These are phyloP conservation scores for Menidia beryllina DNA, from an alignment of 2,113 vertebrate species.

Conservation along the genomic window DNA sequence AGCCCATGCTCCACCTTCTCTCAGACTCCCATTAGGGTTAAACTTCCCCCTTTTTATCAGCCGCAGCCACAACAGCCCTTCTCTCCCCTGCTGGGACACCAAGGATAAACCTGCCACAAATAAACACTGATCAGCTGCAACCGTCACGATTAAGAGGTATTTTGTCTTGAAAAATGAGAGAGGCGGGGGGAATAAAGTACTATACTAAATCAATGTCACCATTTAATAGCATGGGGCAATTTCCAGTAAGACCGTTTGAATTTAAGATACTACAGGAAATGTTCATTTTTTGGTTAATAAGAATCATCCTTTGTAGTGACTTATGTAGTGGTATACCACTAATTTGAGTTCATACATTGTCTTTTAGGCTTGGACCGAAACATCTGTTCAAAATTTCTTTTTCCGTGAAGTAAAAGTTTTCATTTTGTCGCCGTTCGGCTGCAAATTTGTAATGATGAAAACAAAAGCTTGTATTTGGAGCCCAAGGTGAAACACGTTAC, in stretches of 20 bases:
- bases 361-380: not conserved
- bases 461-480: too few species aligned
- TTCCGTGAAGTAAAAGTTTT: too few species aligned
- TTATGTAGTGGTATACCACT: too few species aligned
- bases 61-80: constrained; percentile 67
- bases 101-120: constrained; percentile 64
- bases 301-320: constrained; percentile 42
- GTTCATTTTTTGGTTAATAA: constrained; percentile 46
- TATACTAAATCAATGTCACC: too few species aligned
- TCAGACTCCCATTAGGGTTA: constrained; percentile 53
- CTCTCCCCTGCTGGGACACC: constrained; percentile 59
- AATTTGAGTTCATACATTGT: constrained; percentile 6
- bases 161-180: not conserved
- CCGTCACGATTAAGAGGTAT: constrained; percentile 25
- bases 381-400: too few species aligned
- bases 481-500: too few species aligned
- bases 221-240: not conserved
- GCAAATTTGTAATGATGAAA: too few species aligned
- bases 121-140: constrained; percentile 46
- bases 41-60: constrained; percentile 56
- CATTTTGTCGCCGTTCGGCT: too few species aligned
- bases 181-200: not conserved
- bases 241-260: not conserved
- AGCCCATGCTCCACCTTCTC: constrained; percentile 26
- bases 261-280: constrained; percentile 24